These are phyloP conservation scores for Aplochiton taeniatus DNA, from an alignment of 2,797 vertebrate species.

Conservation along the genomic window DNA sequence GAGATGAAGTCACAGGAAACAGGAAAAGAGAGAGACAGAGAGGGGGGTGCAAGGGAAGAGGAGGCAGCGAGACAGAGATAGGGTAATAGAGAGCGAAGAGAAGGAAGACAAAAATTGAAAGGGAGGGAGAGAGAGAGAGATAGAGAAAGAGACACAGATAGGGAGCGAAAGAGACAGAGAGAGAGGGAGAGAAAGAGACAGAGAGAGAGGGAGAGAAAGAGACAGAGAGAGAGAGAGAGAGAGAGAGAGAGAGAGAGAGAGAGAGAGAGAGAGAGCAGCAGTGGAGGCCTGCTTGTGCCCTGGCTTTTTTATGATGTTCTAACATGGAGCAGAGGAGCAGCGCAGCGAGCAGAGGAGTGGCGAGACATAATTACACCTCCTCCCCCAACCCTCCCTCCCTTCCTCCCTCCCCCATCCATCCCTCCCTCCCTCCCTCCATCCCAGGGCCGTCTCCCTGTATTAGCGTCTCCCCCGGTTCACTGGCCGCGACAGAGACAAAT, in stretches of 20 bases:
- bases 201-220: constrained; percentile 34
- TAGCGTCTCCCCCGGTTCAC: constrained; percentile 84
- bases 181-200: constrained; percentile 30
- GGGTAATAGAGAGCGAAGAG: neutral
- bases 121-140: constrained; percentile 8
- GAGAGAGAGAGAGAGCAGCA: constrained; percentile 27
- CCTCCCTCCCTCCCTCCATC: constrained; percentile 30
- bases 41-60: too few species aligned
- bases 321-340: constrained; percentile 76
- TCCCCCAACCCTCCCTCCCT: too few species aligned
- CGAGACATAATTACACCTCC: constrained; percentile 85
- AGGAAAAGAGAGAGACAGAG: too few species aligned
- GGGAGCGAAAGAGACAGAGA: constrained; percentile 35
- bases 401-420: too few species aligned
- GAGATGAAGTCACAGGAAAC: too few species aligned
- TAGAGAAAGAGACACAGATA: constrained; percentile 36
- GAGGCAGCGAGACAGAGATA: too few species aligned
- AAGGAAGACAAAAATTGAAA: constrained; percentile 24
- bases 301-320: constrained; percentile 72
- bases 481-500: constrained; percentile 86
- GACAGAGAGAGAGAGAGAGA: constrained; percentile 13
- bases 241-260: constrained; percentile 42
- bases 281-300: constrained; percentile 34
- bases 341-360: constrained; percentile 74
- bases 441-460: constrained; percentile 81